Conservation (phyloP, 2,797 vertebrate species). For the Megalops cyprinoides region DNA sequence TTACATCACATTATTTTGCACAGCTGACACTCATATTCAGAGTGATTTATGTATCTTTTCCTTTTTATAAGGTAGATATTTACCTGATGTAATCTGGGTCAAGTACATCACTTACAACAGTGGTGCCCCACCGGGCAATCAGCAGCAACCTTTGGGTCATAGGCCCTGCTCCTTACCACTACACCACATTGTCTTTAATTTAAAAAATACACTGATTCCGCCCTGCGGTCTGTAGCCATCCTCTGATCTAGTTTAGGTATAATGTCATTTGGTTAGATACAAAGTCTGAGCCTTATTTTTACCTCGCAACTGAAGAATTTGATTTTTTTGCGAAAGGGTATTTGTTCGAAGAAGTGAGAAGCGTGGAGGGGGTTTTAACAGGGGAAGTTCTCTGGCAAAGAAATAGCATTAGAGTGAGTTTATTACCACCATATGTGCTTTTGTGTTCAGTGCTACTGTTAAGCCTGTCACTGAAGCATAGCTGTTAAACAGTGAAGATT, state of each 20-base stretch:
- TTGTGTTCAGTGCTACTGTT: background rate
- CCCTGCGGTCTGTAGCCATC: background rate
- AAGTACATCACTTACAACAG: too few species aligned
- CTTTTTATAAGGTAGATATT: too few species aligned
- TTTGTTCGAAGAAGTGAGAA: background rate
- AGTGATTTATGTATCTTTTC: too few species aligned
- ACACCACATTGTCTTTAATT: background rate
- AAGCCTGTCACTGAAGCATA: background rate
- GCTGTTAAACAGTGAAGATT: constrained; percentile 4
- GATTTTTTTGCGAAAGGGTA: background rate
- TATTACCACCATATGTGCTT: background rate
- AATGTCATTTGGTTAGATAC: too few species aligned
- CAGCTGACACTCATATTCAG: too few species aligned
- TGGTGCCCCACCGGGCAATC: too few species aligned
- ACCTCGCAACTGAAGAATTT: background rate
- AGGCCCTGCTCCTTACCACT: too few species aligned
- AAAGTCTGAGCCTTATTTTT: too few species aligned
- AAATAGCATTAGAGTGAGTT: background rate
- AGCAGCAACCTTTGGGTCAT: too few species aligned
- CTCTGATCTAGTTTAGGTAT: background rate
- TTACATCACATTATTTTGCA: too few species aligned
- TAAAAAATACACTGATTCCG: background rate
- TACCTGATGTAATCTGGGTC: too few species aligned
- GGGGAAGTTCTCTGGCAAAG: background rate
- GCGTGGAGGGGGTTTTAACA: background rate